Evolutionary conservation across 2,888 invertebrate genomes (phyloP), one percentile per base, ranked within the genome.

Genomic region (Erannis defoliaria): DNA sequence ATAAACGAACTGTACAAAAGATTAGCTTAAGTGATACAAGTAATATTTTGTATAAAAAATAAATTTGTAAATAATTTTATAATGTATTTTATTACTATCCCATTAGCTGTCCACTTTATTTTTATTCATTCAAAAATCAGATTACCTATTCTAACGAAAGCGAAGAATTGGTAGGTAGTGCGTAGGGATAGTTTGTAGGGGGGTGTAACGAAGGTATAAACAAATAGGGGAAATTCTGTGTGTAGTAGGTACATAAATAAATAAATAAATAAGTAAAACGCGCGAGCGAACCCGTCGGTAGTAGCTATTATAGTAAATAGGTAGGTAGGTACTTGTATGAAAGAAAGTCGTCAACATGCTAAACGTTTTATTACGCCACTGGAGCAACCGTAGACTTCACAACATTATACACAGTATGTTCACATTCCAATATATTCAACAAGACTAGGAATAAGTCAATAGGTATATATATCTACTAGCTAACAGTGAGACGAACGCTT

Each of bases 361-460:
- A 90, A 90, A 89, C 77, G 81, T 81, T 89, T 86, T 89, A 88
- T 88, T 73, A 80, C 70, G 82, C 81, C 84, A 83, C 85, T 81
- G 80, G 76, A 75, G 76, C 82, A 77, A 78, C 82, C 78, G 84
- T 85, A 78, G 80, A 84, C 72, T 82, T 84, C 86, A 90, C 91
- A 89, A 90, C 88, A 79, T 82, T 90, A 26, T 26, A 89, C 90
- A 93, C 90, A 86, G 87, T 88, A 64, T 82, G 84, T 79, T 77
- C 84, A 89, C 85, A 80, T 84, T 88, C 85, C 86, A 89, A 88
- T 81, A 89, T 88, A 86, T 85, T 91, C 90, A 93, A 93, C 92
- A 93, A 93, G 89, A 87, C 91, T 91, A 92, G 87, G 82, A 88
- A 82, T 90, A 90, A 85, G 88, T 89, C 86, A 88, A 89, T 89